These are phyloP conservation scores for Percina caprodes DNA, from an alignment of 2,113 vertebrate genomes.

Conservation along the genomic window DNA sequence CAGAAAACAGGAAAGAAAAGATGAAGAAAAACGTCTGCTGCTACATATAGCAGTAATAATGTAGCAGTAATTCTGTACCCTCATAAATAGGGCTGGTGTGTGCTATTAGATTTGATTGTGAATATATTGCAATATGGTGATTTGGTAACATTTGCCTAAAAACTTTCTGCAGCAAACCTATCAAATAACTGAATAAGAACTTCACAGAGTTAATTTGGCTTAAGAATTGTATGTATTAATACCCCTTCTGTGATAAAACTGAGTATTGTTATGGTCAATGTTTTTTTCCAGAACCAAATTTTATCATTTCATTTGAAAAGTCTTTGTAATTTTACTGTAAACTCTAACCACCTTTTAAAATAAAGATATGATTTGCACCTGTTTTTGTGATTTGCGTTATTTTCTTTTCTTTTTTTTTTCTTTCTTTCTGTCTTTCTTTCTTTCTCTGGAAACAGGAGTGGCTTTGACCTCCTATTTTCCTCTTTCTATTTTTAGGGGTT, in stretches of 20 bases:
- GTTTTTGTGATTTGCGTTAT: conserved; percentile 41
- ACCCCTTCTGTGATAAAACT: not conserved
- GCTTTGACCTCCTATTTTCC: conserved; percentile 78
- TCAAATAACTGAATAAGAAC: not conserved
- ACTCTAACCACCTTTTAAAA: conserved; percentile 21
- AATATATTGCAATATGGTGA: not conserved
- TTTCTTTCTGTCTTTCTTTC: conserved; percentile 11
- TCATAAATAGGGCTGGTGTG: too few relatives aligned
- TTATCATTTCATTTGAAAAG: not conserved
- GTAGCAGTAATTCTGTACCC: too few relatives aligned
- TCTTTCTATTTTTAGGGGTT: conserved; percentile 81
- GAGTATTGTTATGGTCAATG: not conserved
- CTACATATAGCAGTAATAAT: too few relatives aligned
- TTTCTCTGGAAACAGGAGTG: conserved; percentile 66
- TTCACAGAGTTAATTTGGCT: not conserved
- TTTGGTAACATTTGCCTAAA: conserved; percentile 6
- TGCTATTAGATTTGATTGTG: too few relatives aligned
- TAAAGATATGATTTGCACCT: conserved; percentile 43
- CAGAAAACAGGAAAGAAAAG: too few relatives aligned
- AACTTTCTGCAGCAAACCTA: not conserved
- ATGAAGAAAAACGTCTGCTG: too few relatives aligned
- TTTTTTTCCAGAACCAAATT: not conserved
- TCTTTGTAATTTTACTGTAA: conserved; percentile 31
- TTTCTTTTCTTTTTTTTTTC: conserved; percentile 30
- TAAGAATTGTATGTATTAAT: not conserved